Evolutionary conservation across 2,113 vertebrate species (phyloP).

Genomic region (Phalacrocorax carbo): DNA sequence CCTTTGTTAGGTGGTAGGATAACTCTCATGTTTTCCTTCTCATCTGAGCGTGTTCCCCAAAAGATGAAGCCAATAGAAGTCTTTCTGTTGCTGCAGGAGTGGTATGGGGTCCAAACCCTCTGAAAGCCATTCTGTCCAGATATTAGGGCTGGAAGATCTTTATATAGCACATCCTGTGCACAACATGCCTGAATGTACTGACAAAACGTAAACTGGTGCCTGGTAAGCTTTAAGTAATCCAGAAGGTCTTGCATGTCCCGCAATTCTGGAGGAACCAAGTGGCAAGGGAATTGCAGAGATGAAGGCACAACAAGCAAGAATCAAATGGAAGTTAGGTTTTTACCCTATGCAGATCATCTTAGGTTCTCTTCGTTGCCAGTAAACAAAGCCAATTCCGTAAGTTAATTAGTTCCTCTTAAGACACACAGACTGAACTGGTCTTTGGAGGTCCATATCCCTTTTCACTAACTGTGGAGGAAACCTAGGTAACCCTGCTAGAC

Average conservation of each 20-base stretch:
- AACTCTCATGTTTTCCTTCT: background rate
- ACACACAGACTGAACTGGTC: background rate
- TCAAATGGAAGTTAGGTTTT: background rate
- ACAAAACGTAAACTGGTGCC: fast-evolving
- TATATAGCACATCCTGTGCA: too few relatives aligned
- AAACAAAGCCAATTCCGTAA: background rate
- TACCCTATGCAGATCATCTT: background rate
- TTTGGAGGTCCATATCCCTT: background rate
- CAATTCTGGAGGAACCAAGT: background rate
- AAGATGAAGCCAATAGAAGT: background rate
- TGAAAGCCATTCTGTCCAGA: background rate
- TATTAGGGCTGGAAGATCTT: background rate
- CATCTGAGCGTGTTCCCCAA: fast-evolving
- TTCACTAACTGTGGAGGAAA: background rate
- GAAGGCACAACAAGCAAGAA: background rate
- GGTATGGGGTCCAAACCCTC: background rate
- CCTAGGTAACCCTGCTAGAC: background rate
- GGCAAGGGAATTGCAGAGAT: background rate
- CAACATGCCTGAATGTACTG: background rate
- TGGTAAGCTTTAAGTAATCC: background rate
- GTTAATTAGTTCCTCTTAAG: background rate
- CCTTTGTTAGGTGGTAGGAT: background rate
- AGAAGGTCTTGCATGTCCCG: fast-evolving
- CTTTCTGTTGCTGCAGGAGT: background rate
- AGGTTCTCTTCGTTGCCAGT: background rate